Evolutionary conservation across 2,113 vertebrate genomes (phyloP).

Genomic region (Podarcis raffonei): DNA sequence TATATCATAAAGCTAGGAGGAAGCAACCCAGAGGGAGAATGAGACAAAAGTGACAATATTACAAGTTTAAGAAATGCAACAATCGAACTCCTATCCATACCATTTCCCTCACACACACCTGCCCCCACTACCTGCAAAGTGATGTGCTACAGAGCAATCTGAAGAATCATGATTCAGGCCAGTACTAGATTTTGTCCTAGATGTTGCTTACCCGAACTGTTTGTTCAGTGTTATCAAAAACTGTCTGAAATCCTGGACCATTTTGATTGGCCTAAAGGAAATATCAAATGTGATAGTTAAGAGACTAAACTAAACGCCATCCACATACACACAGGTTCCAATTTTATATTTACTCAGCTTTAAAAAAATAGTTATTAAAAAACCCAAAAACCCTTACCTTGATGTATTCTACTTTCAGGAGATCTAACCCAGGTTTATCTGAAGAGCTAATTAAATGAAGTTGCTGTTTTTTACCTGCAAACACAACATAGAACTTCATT

Average conservation of each 20-base stretch:
- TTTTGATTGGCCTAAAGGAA: constrained; percentile 83
- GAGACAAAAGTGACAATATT: background rate
- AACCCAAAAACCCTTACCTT: constrained; percentile 76
- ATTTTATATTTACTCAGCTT: background rate
- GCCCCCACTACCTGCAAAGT: too few species aligned
- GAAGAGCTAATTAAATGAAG: constrained; percentile 90
- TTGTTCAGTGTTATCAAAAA: constrained; percentile 90
- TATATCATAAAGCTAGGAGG: background rate
- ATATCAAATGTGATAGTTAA: background rate
- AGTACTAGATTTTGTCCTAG: background rate
- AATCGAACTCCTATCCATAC: background rate
- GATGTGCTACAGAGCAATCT: background rate
- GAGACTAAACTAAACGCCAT: background rate
- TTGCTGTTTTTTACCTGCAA: constrained; percentile 80
- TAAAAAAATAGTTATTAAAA: background rate
- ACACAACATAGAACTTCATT: background rate
- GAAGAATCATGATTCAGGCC: background rate
- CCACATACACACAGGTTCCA: background rate
- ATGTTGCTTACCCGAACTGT: constrained; percentile 85
- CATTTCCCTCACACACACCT: background rate
- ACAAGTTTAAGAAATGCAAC: background rate
- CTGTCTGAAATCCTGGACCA: constrained; percentile 86
- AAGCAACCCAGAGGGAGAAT: background rate
- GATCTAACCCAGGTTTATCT: constrained; percentile 83
- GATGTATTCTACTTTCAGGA: constrained; percentile 92